Conservation (phyloP, 2,797 vertebrate species). For the Neosalanx taihuensis region DNA sequence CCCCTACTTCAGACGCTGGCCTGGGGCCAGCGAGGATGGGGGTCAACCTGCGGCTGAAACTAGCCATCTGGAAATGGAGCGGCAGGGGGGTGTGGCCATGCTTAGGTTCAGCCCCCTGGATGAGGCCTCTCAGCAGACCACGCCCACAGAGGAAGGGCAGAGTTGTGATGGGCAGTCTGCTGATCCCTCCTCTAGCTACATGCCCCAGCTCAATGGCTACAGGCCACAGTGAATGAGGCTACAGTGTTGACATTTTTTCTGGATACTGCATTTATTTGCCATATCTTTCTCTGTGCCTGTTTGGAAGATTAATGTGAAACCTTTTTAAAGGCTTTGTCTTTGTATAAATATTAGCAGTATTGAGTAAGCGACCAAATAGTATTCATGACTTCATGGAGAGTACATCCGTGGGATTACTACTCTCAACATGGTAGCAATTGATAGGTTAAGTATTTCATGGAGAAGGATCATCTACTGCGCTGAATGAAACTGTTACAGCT, state of each 20-base stretch:
- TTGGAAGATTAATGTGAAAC: not conserved
- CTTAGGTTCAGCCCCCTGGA: slow-evolving; percentile 69
- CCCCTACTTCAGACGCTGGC: slow-evolving; percentile 52
- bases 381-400: not conserved
- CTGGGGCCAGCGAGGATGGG: slow-evolving; percentile 39
- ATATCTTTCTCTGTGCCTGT: slow-evolving; percentile 4
- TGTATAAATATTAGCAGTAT: not conserved
- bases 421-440: not conserved
- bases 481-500: too few relatives aligned
- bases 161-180: slow-evolving; percentile 47
- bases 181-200: slow-evolving; percentile 64
- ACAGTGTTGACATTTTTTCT: not conserved
- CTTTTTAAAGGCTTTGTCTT: not conserved
- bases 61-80: slow-evolving; percentile 62
- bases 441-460: not conserved
- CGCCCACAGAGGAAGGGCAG: slow-evolving; percentile 48
- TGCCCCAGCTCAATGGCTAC: slow-evolving; percentile 87
- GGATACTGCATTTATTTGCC: not conserved
- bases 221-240: slow-evolving; percentile 78
- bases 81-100: slow-evolving; percentile 48
- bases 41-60: slow-evolving; percentile 42
- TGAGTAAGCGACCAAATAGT: not conserved
- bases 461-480: not conserved
- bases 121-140: slow-evolving; percentile 58
- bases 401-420: not conserved